These are phyloP conservation scores for Lithobates sylvaticus DNA, from an alignment of 2,797 vertebrate genomes.

Conservation along the genomic window DNA sequence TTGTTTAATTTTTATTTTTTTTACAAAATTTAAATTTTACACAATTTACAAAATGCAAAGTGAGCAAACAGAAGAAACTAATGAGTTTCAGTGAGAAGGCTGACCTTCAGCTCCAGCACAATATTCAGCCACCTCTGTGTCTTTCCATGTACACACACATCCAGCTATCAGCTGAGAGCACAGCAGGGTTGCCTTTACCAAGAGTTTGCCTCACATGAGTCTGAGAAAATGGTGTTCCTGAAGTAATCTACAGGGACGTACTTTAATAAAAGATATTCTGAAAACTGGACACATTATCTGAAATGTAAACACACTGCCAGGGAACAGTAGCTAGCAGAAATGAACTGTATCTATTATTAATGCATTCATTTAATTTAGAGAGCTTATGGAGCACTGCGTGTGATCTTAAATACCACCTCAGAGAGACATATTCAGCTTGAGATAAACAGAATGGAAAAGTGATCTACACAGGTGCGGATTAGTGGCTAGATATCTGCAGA, in stretches of 20 bases:
- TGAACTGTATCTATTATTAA: slow-evolving; percentile 38
- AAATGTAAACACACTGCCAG: slow-evolving; percentile 24
- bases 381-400: neutral
- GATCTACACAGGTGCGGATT: neutral
- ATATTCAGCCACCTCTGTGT: slow-evolving; percentile 2
- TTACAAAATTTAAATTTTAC: too few relatives aligned
- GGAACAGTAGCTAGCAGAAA: slow-evolving; percentile 17
- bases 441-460: neutral
- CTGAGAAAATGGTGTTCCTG: slow-evolving; percentile 7
- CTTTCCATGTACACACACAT: neutral
- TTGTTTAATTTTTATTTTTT: too few relatives aligned
- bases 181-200: slow-evolving; percentile 33
- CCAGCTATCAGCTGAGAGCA: slow-evolving; percentile 8
- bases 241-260: neutral
- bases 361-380: slow-evolving; percentile 15
- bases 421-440: slow-evolving; percentile 7
- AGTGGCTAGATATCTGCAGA: neutral
- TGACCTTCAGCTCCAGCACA: slow-evolving; percentile 33
- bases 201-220: slow-evolving; percentile 14
- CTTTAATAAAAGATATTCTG: slow-evolving; percentile 30
- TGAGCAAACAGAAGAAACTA: neutral
- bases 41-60: too few relatives aligned
- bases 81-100: neutral
- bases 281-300: slow-evolving; percentile 26
- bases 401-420: slow-evolving; percentile 19